phyloP scores from a whole-genome alignment of 1,140 invertebrate genomes.

The Drosophila nannoptera region DNA sequence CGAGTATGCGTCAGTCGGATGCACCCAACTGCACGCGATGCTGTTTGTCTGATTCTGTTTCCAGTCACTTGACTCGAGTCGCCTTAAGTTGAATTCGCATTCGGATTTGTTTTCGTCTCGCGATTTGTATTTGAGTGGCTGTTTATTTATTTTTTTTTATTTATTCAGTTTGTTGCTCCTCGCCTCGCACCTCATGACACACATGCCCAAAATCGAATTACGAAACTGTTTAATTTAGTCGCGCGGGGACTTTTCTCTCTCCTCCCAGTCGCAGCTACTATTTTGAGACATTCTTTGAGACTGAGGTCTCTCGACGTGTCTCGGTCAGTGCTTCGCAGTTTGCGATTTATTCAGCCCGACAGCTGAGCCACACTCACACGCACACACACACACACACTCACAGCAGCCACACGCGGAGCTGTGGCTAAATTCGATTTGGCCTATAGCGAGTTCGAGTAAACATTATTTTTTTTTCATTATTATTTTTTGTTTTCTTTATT shows the following conservation, averaged over 20 bases:
- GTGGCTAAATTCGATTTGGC: constrained; percentile 60
- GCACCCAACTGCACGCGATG: not conserved
- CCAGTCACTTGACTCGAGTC: constrained; percentile 20
- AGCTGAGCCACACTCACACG: constrained; percentile 6
- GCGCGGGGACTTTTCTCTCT: constrained; percentile 24
- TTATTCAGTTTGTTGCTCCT: constrained; percentile 3
- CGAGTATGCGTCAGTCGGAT: not conserved
- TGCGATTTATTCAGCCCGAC: constrained; percentile 65
- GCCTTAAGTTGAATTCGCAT: constrained; percentile 24
- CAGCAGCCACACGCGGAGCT: constrained; percentile 49
- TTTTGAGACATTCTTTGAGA: constrained; percentile 54
- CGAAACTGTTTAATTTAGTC: constrained; percentile 71
- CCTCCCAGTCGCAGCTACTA: constrained; percentile 33
- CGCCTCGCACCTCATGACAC: constrained; percentile 54
- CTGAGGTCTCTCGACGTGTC: constrained; percentile 39
- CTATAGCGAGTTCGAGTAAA: constrained; percentile 59
- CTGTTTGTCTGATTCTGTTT: not conserved
- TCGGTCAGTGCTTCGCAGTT: constrained; percentile 46
- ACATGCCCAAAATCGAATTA: constrained; percentile 69
- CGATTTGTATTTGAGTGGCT: constrained; percentile 9
- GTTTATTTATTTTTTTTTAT: not conserved
- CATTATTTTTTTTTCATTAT: constrained; percentile 36
- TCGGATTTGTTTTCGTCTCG: constrained; percentile 22
- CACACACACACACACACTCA: not conserved
- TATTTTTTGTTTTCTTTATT: constrained; percentile 37